phyloP scores from a whole-genome alignment of 2,888 invertebrate genomes.

The Papilio gigon region DNA sequence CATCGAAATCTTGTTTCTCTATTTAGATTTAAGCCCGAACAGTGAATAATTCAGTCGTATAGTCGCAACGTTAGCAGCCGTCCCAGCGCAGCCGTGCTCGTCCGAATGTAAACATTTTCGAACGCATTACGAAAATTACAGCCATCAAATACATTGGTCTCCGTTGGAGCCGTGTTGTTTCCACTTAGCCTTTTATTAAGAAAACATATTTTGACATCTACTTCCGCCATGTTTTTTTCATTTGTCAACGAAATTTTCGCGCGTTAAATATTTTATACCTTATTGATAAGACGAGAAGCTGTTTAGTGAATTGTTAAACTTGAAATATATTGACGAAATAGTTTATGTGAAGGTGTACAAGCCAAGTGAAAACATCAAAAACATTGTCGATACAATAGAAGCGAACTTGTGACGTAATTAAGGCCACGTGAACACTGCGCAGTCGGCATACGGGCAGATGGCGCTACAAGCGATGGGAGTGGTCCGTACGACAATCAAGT shows the following conservation, averaged over 20 bases:
- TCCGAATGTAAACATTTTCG: background rate
- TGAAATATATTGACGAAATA: background rate
- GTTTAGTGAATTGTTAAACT: background rate
- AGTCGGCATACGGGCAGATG: background rate
- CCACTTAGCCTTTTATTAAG: slow-evolving; percentile 26
- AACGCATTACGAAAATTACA: slow-evolving; percentile 29
- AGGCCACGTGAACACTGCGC: background rate
- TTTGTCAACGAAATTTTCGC: background rate
- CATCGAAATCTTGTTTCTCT: slow-evolving; percentile 18
- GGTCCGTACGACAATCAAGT: too few species aligned
- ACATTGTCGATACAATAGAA: slow-evolving; percentile 10
- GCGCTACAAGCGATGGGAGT: background rate
- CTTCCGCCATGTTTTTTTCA: slow-evolving; percentile 6
- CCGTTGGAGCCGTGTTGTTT: slow-evolving; percentile 28
- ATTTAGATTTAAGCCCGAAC: slow-evolving; percentile 29
- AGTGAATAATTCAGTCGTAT: slow-evolving; percentile 34
- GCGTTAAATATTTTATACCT: background rate
- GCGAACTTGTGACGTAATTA: slow-evolving; percentile 18
- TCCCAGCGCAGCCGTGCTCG: background rate
- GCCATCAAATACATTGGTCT: slow-evolving; percentile 33
- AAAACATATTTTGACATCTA: background rate
- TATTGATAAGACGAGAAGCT: slow-evolving; percentile 1
- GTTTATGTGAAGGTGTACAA: slow-evolving; percentile 10
- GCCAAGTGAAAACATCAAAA: slow-evolving; percentile 39
- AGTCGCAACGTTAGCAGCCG: slow-evolving; percentile 39